These are phyloP conservation scores for Kryptopterus vitreolus DNA, from an alignment of 2,797 vertebrate genomes.

Conservation along the genomic window DNA sequence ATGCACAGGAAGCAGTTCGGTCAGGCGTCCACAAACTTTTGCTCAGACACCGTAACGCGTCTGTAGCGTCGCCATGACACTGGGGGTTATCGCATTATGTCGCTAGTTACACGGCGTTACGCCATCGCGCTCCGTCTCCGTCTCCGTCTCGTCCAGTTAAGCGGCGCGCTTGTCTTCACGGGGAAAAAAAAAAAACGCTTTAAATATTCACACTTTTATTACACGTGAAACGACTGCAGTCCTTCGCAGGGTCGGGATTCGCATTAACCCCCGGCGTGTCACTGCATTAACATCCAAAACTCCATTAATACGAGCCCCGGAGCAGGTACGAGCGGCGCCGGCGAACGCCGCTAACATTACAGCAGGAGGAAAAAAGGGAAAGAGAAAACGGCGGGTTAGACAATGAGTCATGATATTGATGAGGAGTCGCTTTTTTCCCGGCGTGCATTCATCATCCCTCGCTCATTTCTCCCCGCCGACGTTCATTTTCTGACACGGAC, in stretches of 20 bases:
- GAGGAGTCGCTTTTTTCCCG: conserved; percentile 33
- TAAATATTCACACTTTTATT: conserved; percentile 43
- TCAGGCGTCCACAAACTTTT: too few species aligned
- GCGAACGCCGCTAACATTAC: not conserved
- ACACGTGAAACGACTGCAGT: conserved; percentile 21
- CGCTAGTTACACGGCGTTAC: not conserved
- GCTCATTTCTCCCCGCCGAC: conserved; percentile 21
- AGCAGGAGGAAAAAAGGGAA: not conserved
- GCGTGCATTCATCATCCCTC: conserved; percentile 33
- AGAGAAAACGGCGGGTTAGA: conserved; percentile 24
- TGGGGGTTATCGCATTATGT: not conserved
- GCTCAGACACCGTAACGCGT: not conserved
- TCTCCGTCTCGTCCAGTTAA: conserved; percentile 35
- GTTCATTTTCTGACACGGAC: conserved; percentile 35
- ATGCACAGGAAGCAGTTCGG: too few species aligned
- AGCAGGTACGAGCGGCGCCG: conserved; percentile 4
- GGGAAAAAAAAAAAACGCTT: conserved; percentile 27
- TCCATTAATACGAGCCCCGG: conserved; percentile 43
- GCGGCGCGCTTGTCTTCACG: conserved; percentile 31
- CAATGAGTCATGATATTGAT: conserved; percentile 53
- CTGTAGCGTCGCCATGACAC: too few species aligned
- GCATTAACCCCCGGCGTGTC: conserved; percentile 46
- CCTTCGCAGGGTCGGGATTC: conserved; percentile 41
- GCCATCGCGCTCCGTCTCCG: not conserved
- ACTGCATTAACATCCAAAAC: conserved; percentile 45